Conservation (phyloP, 2,888 invertebrate genomes). For the Philhelius pedissequus region DNA sequence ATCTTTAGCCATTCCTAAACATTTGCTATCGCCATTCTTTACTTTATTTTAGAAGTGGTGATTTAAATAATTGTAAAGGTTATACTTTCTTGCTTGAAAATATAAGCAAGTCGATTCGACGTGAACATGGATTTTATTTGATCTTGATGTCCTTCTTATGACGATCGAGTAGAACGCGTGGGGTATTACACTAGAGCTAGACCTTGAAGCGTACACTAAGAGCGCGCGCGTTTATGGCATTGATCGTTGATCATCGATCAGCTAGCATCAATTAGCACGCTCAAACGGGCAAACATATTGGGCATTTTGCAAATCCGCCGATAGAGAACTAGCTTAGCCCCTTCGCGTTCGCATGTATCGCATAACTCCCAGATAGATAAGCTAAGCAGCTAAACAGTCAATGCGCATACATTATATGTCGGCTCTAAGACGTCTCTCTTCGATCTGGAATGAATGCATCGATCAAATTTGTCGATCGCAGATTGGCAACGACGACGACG, state of each 20-base stretch:
- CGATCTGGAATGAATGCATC: constrained; percentile 37
- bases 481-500: background rate
- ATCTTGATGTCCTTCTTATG: background rate
- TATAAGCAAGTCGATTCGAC: background rate
- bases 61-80: too few species aligned
- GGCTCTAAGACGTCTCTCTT: constrained; percentile 15
- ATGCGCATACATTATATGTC: background rate
- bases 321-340: constrained; percentile 46
- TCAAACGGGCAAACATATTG: constrained; percentile 58
- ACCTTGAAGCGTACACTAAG: constrained; percentile 32
- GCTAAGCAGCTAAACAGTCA: constrained; percentile 14
- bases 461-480: constrained; percentile 30
- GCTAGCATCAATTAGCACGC: constrained; percentile 63
- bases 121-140: background rate
- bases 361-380: constrained; percentile 45
- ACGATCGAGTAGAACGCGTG: constrained; percentile 6
- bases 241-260: constrained; percentile 58
- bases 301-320: constrained; percentile 56
- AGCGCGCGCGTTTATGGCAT: constrained; percentile 24
- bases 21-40: too few species aligned
- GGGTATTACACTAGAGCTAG: background rate
- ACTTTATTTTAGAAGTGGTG: too few species aligned
- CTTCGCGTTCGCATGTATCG: background rate
- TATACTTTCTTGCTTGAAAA: too few species aligned
- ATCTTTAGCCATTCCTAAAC: too few species aligned